Conservation (phyloP, 2,888 invertebrate species). For the Diaprepes abbreviatus region DNA sequence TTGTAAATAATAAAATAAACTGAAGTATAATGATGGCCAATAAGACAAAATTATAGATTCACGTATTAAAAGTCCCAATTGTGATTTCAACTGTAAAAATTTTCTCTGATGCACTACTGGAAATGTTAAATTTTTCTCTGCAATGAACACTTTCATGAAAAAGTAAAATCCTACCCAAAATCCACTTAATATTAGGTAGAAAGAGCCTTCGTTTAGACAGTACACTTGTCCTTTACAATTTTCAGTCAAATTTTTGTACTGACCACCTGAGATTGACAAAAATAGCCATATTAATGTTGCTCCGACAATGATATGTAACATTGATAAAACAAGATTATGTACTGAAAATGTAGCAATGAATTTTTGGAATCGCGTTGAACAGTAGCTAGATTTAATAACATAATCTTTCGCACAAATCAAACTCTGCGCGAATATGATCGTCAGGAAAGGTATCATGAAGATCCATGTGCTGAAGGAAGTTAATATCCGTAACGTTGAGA, state of each 20-base stretch:
- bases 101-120: constrained; percentile 81
- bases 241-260: constrained; percentile 71
- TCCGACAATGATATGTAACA: constrained; percentile 76
- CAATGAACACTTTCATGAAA: constrained; percentile 72
- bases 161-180: constrained; percentile 77
- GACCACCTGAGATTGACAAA: constrained; percentile 75
- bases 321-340: constrained; percentile 72
- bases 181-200: constrained; percentile 78
- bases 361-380: constrained; percentile 77
- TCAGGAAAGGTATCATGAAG: constrained; percentile 75
- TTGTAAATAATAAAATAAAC: constrained; percentile 74
- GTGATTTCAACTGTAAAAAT: constrained; percentile 76
- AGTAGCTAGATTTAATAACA: constrained; percentile 73
- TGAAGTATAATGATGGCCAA: constrained; percentile 75
- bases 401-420: constrained; percentile 80
- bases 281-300: constrained; percentile 79
- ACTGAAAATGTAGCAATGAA: constrained; percentile 74
- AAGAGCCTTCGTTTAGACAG: constrained; percentile 77
- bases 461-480: constrained; percentile 76
- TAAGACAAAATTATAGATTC: constrained; percentile 73
- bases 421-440: constrained; percentile 79
- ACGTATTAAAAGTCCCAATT: constrained; percentile 72
- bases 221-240: constrained; percentile 68
- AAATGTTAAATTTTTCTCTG: constrained; percentile 74
- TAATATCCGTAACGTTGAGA: constrained; percentile 72